These are phyloP conservation scores for Spinus pinus DNA, from an alignment of 2,797 vertebrate species.

Conservation along the genomic window DNA sequence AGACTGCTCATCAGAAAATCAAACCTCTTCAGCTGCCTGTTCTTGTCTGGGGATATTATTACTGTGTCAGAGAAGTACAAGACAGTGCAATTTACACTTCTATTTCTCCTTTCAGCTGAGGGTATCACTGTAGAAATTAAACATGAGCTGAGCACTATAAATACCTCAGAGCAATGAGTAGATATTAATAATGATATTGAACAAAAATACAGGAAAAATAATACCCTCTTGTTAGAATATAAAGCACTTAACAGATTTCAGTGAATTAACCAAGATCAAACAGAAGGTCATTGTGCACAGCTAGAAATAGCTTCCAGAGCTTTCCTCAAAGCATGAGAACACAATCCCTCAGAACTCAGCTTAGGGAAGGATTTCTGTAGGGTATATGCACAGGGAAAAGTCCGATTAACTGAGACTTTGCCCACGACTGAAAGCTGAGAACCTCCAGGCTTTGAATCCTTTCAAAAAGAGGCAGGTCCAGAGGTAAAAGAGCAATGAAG, in stretches of 20 bases:
- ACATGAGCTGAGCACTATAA: background rate
- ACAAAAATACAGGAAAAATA: conserved; percentile 7
- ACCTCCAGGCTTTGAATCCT: conserved; percentile 17
- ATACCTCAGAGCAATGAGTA: background rate
- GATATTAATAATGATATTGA: conserved; percentile 41
- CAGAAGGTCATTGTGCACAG: background rate
- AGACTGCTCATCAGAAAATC: conserved; percentile 7
- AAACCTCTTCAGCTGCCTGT: background rate
- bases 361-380: background rate
- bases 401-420: background rate
- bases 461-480: background rate
- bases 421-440: background rate
- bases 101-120: conserved; percentile 3
- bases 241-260: background rate
- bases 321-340: background rate
- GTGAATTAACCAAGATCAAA: conserved; percentile 52
- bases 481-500: conserved; percentile 9
- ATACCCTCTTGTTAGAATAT: conserved; percentile 18
- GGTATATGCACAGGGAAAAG: background rate
- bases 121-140: background rate
- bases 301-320: conserved; percentile 36
- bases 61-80: background rate
- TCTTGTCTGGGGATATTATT: background rate
- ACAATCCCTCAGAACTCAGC: background rate
- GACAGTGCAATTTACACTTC: background rate